Percentiles rank a stretch among this genome's conserved stretches.
Evolutionary conservation across 2,113 vertebrate species (phyloP).

Genomic region (Gadus macrocephalus): DNA sequence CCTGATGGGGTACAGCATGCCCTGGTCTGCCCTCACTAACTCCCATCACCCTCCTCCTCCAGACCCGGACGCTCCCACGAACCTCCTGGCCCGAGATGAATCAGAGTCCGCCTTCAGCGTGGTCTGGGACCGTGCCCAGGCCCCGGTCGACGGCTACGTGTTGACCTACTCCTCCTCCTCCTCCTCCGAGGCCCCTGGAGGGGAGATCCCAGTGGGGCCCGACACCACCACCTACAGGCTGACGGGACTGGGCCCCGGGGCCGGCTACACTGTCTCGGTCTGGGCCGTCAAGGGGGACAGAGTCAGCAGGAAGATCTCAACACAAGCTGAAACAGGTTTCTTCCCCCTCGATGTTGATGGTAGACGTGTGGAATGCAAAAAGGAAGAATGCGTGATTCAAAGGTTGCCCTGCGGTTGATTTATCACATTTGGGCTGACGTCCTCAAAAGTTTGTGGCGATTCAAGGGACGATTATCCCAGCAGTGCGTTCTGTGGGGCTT

Average conservation of each 20-base stretch:
- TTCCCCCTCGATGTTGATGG: not conserved
- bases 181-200: conserved; percentile 44
- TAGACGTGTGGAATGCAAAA: not conserved
- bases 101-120: conserved; percentile 58
- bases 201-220: conserved; percentile 60
- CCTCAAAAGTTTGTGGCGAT: too few relatives aligned
- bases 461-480: too few relatives aligned
- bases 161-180: conserved; percentile 63
- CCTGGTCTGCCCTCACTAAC: conserved; percentile 50
- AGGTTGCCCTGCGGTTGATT: not conserved
- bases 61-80: conserved; percentile 52
- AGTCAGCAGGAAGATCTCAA: conserved; percentile 66
- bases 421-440: not conserved
- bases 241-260: conserved; percentile 68
- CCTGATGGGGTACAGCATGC: conserved; percentile 40
- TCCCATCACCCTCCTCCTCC: conserved; percentile 29
- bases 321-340: conserved; percentile 70
- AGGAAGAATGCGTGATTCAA: not conserved
- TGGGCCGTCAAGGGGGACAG: conserved; percentile 73
- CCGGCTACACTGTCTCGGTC: conserved; percentile 69
- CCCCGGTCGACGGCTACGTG: conserved; percentile 63
- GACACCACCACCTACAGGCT: conserved; percentile 59
- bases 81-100: conserved; percentile 49
- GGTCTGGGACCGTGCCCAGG: conserved; percentile 61
- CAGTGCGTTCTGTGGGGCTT: too few relatives aligned